Evolutionary conservation across 2,797 vertebrate genomes (phyloP), one percentile per base, ranked within the genome.

Genomic region (Pseudopleuronectes americanus): DNA sequence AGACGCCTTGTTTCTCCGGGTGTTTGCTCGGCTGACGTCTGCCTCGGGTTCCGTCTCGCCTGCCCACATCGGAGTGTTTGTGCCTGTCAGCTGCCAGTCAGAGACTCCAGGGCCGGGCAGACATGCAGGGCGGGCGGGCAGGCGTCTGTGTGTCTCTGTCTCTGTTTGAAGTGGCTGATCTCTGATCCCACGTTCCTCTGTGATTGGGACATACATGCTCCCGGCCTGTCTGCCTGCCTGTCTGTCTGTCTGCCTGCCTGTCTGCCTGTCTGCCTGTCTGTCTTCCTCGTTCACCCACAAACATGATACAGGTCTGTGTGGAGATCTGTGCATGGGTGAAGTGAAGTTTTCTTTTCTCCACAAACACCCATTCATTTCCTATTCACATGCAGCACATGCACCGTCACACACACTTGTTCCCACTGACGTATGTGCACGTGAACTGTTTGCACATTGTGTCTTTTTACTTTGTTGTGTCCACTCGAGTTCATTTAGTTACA

Each of bases 161-260:
- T 92, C 69, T 95, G 89, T 95, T 94, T 95, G 93, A 91, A 64
- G 80, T 89, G 82, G 79, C 70, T 95, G 94, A 95, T 92, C 93
- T 94, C 87, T 94, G 94, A 93, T 91, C 94, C 77, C 77, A 22
- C 68, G 56, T 84, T 71, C 78, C 58, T 68, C 69, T 57, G 81
- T 74, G 66, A 85, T 79, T 83, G 85, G 85, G 84, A 88, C 89
- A 88, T 81, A 82, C 58, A 49, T 74, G 48, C 36, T 66, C 62
- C 62, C 53, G 28, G 47, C 28, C 64, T 48, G 26, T 41, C 53
- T 54, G 53, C 54, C 62, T 41, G 55, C 16, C 54, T 51, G 23
- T 24, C 69, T 71, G 38, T 4, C 1, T 41, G 2, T 13, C 9
- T 41, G 9, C 0, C 38, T 9, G 8, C 1, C 36, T 38, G 38